phyloP scores from a whole-genome alignment of 2,797 vertebrate species.

The Tenualosa thibaudeaui region DNA sequence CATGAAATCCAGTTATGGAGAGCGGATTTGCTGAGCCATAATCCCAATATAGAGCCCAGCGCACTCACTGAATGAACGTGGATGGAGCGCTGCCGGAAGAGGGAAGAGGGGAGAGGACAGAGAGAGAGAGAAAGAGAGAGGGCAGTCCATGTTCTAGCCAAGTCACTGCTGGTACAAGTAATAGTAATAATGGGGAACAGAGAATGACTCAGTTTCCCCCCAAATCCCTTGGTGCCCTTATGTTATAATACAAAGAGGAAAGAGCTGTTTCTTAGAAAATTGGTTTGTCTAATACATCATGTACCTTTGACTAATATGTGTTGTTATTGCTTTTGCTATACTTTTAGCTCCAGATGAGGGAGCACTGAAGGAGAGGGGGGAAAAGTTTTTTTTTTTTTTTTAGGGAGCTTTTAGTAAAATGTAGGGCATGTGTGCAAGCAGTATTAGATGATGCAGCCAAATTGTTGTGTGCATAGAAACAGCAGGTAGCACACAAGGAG shows the following conservation, averaged over 20 bases:
- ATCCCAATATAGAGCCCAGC: not conserved
- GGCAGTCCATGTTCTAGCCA: not conserved
- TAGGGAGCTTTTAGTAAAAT: too few relatives aligned
- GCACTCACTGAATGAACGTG: too few relatives aligned
- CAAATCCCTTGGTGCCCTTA: not conserved
- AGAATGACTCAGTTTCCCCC: not conserved
- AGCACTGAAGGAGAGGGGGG: too few relatives aligned
- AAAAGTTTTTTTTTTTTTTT: too few relatives aligned
- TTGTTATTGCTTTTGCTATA: too few relatives aligned
- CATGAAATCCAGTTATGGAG: constrained; percentile 37
- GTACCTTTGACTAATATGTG: too few relatives aligned
- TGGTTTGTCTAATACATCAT: constrained; percentile 9
- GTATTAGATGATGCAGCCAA: too few relatives aligned
- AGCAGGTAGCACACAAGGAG: too few relatives aligned
- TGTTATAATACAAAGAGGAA: not conserved
- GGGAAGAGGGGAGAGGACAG: not conserved
- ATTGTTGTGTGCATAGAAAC: too few relatives aligned
- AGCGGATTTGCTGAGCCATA: constrained; percentile 29
- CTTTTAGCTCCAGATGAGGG: too few relatives aligned
- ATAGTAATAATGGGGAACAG: not conserved
- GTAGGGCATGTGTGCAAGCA: too few relatives aligned
- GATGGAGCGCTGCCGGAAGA: not conserved
- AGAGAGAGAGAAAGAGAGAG: not conserved
- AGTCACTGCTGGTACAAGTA: not conserved
- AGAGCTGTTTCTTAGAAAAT: not conserved